Evolutionary conservation across 2,888 invertebrate species (phyloP), one percentile per base, ranked within the genome.

Genomic region (Noctua janthe): DNA sequence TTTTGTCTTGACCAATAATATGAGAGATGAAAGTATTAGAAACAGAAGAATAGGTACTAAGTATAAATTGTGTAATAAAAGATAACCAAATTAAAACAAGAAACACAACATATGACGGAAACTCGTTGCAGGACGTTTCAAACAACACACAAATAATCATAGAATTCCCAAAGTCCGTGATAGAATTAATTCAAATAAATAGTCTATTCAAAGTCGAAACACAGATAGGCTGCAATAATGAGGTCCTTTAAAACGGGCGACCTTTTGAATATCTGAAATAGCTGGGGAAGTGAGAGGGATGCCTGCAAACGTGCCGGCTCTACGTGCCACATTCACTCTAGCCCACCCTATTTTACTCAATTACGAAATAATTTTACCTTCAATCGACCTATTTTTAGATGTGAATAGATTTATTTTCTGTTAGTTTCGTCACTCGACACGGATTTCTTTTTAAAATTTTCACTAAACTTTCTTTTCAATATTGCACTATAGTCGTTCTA

Each of bases 251-350:
- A 93, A 94, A 94, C 91, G 89, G 87, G 82, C 86, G 91, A 86
- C 91, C 94, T 92, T 94, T 94, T 94, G 94, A 94, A 94, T 94
- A 94, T 93, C 93, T 93, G 88, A 92, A 94, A 94, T 94, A 93
- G 89, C 92, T 89, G 88, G 76, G 90, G 88, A 86, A 86, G 82
- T n/a, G 83, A 76, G 84, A 83, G 88, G 90, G 90, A 92, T 91
- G 91, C 91, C 89, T 87, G 69, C 83, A 84, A 82, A 90, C 91
- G 89, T 88, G 88, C 83, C 87, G 75, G 78, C 81, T 85, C 89
- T 92, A 93, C 93, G 93, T 92, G 92, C 92, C 92, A 89, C 89
- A 91, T 91, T 92, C 90, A 89, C 82, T 83, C 84, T 87, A 88
- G 81, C 89, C 88, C 82, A 84, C 87, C 91, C 91, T 89, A 92